Conservation (phyloP, 2,888 invertebrate species). For the Mycalesis mineus region DNA sequence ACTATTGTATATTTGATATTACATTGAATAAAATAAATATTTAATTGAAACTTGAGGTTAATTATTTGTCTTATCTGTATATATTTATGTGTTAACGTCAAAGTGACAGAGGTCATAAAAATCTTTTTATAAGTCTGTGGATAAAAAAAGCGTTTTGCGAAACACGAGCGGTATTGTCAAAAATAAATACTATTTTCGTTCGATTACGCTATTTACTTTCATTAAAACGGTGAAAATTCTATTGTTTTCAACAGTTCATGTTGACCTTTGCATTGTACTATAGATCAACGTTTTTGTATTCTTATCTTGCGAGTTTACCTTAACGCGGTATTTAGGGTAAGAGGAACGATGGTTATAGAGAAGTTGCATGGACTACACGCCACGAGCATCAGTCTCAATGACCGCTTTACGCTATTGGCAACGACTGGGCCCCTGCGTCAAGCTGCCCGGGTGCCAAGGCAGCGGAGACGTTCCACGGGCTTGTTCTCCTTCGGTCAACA, state of each 20-base stretch:
- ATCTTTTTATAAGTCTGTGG: too few species aligned
- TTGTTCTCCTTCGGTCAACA: constrained; percentile 23
- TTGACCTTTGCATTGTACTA: too few species aligned
- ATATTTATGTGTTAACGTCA: too few species aligned
- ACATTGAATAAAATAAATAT: too few species aligned
- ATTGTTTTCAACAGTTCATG: neutral
- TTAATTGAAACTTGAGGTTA: too few species aligned
- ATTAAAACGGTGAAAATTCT: neutral
- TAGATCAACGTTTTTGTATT: neutral
- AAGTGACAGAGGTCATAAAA: neutral
- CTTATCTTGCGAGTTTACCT: neutral
- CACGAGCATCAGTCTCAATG: constrained; percentile 58
- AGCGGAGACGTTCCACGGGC: constrained; percentile 28
- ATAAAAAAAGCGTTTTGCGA: neutral
- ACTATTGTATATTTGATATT: too few species aligned
- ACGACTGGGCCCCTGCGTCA: constrained; percentile 33
- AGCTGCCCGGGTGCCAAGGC: constrained; percentile 33
- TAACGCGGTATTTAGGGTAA: neutral
- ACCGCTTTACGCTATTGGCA: constrained; percentile 55
- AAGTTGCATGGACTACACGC: constrained; percentile 65
- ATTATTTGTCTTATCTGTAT: too few species aligned
- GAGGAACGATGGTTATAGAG: constrained; percentile 50
- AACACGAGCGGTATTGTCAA: neutral
- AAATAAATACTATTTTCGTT: neutral
- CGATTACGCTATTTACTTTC: neutral